Conservation (phyloP, 2,113 vertebrate genomes). For the Callipepla squamata region DNA sequence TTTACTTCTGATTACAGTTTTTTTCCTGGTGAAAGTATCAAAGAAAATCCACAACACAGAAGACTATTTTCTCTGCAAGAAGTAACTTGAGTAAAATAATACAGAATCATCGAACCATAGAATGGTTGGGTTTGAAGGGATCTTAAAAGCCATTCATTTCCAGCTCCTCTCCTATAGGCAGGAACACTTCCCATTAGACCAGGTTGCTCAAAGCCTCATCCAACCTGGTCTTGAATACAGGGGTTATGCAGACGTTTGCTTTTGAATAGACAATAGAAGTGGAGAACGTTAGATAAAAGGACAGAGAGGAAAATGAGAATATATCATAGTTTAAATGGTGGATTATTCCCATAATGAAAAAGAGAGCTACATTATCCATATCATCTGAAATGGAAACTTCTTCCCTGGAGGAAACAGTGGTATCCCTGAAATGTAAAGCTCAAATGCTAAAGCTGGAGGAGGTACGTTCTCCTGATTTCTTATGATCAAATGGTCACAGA, state of each 20-base stretch:
- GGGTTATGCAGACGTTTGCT: neutral
- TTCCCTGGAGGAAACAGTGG: neutral
- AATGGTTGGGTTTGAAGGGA: neutral
- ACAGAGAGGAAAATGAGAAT: neutral
- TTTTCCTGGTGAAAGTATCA: neutral
- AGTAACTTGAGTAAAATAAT: neutral
- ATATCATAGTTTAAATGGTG: neutral
- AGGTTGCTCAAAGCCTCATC: neutral
- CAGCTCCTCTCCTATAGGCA: neutral
- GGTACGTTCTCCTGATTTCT: neutral
- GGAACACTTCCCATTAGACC: neutral
- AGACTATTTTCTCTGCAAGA: neutral
- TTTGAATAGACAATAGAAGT: neutral
- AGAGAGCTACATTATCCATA: neutral
- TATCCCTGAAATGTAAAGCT: neutral
- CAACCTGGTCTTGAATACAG: neutral
- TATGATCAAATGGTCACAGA: neutral
- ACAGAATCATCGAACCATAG: neutral
- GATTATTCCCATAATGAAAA: neutral
- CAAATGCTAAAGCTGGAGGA: neutral
- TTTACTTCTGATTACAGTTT: neutral
- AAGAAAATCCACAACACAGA: neutral
- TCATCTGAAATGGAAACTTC: neutral
- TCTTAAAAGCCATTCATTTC: neutral
- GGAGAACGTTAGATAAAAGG: neutral